Evolutionary conservation across 2,113 vertebrate genomes (phyloP).

Genomic region (Pavo muticus): DNA sequence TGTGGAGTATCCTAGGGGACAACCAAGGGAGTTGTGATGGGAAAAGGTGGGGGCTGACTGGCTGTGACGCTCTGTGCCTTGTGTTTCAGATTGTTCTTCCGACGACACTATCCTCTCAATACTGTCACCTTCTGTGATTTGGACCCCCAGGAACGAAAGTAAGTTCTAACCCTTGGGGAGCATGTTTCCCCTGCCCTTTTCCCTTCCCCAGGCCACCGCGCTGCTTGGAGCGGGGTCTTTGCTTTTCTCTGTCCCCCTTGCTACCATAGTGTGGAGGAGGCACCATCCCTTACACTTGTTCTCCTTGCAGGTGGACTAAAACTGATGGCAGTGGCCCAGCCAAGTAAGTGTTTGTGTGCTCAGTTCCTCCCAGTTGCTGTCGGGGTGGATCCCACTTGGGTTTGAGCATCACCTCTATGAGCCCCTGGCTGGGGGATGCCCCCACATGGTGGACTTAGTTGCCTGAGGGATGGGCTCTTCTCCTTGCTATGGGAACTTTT

Average conservation of each 20-base stretch:
- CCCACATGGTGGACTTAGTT: neutral
- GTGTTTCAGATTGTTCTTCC: conserved; percentile 90
- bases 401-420: neutral
- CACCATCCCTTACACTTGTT: neutral
- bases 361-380: neutral
- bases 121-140: conserved; percentile 95
- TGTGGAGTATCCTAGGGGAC: neutral
- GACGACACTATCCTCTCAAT: conserved; percentile 94
- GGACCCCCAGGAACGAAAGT: conserved; percentile 98
- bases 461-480: neutral
- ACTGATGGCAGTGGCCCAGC: conserved; percentile 47
- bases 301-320: conserved; percentile 67
- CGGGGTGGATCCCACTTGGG: fast-evolving
- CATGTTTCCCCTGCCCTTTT: neutral
- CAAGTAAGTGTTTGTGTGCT: conserved; percentile 53
- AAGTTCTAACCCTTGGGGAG: conserved; percentile 63
- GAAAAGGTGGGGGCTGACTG: neutral
- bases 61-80: neutral
- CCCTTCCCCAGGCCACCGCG: neutral
- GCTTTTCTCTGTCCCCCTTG: neutral
- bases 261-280: neutral
- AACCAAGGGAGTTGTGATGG: neutral
- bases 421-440: neutral
- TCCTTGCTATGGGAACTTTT: neutral
- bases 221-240: neutral